Evolutionary conservation across 2,888 invertebrate genomes (phyloP), one percentile per base, ranked within the genome.

Genomic region (Bombylius major): DNA sequence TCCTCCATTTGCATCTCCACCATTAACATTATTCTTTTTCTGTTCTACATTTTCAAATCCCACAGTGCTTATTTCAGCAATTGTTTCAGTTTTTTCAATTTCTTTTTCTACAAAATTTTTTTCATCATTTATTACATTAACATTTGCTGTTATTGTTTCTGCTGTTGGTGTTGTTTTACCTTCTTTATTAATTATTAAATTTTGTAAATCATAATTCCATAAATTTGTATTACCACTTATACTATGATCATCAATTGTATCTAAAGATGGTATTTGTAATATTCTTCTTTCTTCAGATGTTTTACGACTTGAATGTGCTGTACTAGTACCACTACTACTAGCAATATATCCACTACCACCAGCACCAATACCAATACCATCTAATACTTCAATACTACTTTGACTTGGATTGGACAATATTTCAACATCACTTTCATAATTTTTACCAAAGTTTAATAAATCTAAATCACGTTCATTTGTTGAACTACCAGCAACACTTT

Each of bases 381-480:
- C 80, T 52, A 83, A 67, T 39, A 83, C 79, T 71, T 83, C 83
- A 56, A 85, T 83, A 65, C 84, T 84, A 63, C 83, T 83, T 65
- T 82, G 82, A 70, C 84, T 85, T 13, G 84, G 84, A 71, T 84
- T 84, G 59, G 83, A 84, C 33, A 86, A 75, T 48, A 86, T 77
- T 63, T 85, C 83, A 58, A 86, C 81, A 64, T 86, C 85, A 69
- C 85, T 85, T 63, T 82, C 83, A 59, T 73, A 75, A 58, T 73
- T 75, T 58, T 70, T 65, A 6, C 66, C 63, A 49, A 56, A 58
- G 53, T 57, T 59, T 42, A 39, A 47, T 42, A 56, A 55, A 57
- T 61, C 60, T 54, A 67, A 67, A 56, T 69, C 69, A 12, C 70
- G 67, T 52, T 72, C 70, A 8, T 68, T 68, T 55, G 69, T 67